phyloP scores from a whole-genome alignment of 2,888 invertebrate species.

The Tenthredo notha region DNA sequence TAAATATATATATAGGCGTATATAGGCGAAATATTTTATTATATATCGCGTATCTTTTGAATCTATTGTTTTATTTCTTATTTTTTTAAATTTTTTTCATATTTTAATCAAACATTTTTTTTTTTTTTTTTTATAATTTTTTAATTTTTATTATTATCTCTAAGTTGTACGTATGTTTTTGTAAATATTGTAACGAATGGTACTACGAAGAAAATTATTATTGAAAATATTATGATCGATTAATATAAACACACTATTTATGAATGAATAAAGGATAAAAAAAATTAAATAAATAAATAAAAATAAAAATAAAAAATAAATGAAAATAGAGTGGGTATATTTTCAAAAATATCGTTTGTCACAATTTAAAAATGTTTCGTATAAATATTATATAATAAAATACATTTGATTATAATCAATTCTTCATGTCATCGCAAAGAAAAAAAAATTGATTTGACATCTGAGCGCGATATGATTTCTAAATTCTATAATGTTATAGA shows the following conservation, averaged over 20 bases:
- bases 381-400: neutral
- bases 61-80: constrained; percentile 42
- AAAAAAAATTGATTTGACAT: constrained; percentile 40
- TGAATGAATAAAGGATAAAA: constrained; percentile 61
- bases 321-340: constrained; percentile 60
- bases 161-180: constrained; percentile 75
- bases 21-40: constrained; percentile 65
- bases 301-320: neutral
- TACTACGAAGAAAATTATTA: constrained; percentile 67
- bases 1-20: neutral
- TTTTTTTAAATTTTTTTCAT: neutral
- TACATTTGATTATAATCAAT: neutral
- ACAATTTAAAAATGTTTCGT: constrained; percentile 53
- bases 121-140: neutral
- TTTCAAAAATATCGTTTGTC: constrained; percentile 58
- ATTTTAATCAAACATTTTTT: too few relatives aligned
- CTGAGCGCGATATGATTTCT: neutral
- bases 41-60: constrained; percentile 63
- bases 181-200: constrained; percentile 76
- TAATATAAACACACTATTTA: constrained; percentile 73
- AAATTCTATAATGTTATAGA: neutral
- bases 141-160: constrained; percentile 60
- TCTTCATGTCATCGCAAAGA: constrained; percentile 52
- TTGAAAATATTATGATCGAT: constrained; percentile 66
- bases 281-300: constrained; percentile 56